A percentile compares a stretch with the other conserved stretches of the same genome.
These are phyloP conservation scores for Drosophila phalerata DNA, from an alignment of 2,888 invertebrate genomes.

Conservation along the genomic window DNA sequence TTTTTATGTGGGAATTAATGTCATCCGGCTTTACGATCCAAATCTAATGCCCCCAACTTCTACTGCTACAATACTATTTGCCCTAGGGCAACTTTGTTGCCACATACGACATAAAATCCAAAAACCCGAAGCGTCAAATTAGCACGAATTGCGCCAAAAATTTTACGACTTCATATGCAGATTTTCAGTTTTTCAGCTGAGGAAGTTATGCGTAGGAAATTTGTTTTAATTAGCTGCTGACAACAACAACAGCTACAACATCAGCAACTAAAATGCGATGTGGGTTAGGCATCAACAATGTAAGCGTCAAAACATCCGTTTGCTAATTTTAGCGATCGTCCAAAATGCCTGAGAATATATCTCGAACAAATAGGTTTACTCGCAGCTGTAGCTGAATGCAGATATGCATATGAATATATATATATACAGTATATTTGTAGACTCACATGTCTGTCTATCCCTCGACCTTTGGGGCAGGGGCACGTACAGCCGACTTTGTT, in stretches of 20 bases:
- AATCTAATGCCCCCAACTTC: constrained; percentile 30
- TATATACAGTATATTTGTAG: not conserved
- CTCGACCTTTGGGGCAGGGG: constrained; percentile 58
- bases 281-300: constrained; percentile 76
- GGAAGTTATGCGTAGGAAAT: constrained; percentile 80
- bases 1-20: constrained; percentile 67
- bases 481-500: constrained; percentile 38
- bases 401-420: constrained; percentile 2
- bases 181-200: constrained; percentile 58
- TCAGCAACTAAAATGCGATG: constrained; percentile 43
- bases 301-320: constrained; percentile 73
- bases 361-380: constrained; percentile 15
- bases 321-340: constrained; percentile 64
- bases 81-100: constrained; percentile 70
- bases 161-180: constrained; percentile 74
- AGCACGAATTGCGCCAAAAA: constrained; percentile 56
- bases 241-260: constrained; percentile 68
- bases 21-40: constrained; percentile 69
- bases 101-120: constrained; percentile 48
- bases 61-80: constrained; percentile 7
- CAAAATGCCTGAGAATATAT: constrained; percentile 15
- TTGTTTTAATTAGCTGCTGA: constrained; percentile 79
- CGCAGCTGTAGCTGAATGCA: constrained; percentile 1
- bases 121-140: constrained; percentile 63
- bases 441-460: constrained; percentile 7